phyloP scores from a whole-genome alignment of 2,113 vertebrate genomes.

The Saimiri boliviensis region DNA sequence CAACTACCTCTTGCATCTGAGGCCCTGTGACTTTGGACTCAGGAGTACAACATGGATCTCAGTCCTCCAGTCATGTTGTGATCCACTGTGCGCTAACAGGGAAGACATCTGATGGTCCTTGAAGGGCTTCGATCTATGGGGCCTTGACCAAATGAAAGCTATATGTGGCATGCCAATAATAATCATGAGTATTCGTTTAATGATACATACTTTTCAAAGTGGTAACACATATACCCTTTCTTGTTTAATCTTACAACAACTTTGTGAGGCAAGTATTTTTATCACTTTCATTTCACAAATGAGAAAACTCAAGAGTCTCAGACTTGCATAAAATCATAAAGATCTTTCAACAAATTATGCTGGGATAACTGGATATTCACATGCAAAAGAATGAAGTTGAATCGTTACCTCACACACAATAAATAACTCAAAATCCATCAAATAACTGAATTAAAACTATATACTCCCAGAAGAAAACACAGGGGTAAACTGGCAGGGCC shows the following conservation, averaged over 20 bases:
- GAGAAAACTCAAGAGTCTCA: background rate
- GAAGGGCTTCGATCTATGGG: background rate
- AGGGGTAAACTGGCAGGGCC: background rate
- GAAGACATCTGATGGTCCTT: background rate
- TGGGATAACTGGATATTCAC: background rate
- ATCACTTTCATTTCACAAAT: background rate
- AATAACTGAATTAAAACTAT: constrained; percentile 23
- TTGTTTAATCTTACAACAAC: constrained; percentile 18
- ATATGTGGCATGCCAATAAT: background rate
- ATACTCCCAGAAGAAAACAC: constrained; percentile 26
- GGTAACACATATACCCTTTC: background rate
- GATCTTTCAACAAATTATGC: background rate
- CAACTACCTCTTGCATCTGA: background rate
- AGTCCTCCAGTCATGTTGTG: background rate
- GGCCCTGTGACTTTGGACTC: background rate
- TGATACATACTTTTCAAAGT: background rate
- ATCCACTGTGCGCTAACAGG: background rate
- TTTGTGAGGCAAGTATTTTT: background rate
- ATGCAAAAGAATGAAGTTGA: background rate
- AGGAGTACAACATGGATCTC: background rate
- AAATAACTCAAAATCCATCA: constrained; percentile 1
- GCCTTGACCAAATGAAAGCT: background rate
- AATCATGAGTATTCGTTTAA: background rate
- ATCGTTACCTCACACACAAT: background rate
- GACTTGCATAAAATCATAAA: background rate